Evolutionary conservation across 1,140 invertebrate species (phyloP), one percentile per base, ranked within the genome.

Genomic region (Choristoneura fumiferana): DNA sequence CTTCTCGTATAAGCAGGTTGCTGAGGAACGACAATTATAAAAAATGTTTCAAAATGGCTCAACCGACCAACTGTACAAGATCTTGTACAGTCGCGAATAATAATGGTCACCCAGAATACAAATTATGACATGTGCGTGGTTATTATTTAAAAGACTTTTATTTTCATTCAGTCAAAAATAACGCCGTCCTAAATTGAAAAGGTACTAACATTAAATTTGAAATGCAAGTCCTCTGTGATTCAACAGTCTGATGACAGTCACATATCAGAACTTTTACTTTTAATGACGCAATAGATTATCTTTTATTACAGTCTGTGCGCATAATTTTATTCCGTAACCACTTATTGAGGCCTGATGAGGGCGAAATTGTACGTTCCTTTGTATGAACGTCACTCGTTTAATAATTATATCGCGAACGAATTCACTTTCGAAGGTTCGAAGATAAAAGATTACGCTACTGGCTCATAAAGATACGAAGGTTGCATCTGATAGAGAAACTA

Each of bases 291-390:
- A 49, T 49, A 49, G 18, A 29, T 29, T 49, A 49, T 22, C 40
- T 22, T 22, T 45, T 33, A 49, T 45, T 49, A 14, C 43, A 13
- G 15, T 29, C 22, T 29, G 22, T 29, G 10, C 17, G n/a, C 43
- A 29, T 45, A 45, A 45, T 45, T 18, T 18, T 45, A 49, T 49
- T 49, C 43, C 43, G 22, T 49, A 49, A 49, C 43, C 43, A 1
- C 18, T 49, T 29, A 49, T 49, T 49, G 43, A 33, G 43, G 29
- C 10, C 43, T 49, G 29, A 49, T 49, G 43, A 49, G 43, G 43
- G 43, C 43, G 43, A 49, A 49, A 49, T 49, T 49, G 18, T 49
- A 49, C 22, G 43, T 49, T 49, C 12, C 43, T 49, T 49, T 49
- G 43, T 49, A 9, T 33, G n/a, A 1, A 49, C 17, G 43, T 49